Percentiles rank a stretch among this genome's conserved stretches.
These are phyloP conservation scores for Ectemnius continuus DNA, from an alignment of 2,888 invertebrate species.

Conservation along the genomic window DNA sequence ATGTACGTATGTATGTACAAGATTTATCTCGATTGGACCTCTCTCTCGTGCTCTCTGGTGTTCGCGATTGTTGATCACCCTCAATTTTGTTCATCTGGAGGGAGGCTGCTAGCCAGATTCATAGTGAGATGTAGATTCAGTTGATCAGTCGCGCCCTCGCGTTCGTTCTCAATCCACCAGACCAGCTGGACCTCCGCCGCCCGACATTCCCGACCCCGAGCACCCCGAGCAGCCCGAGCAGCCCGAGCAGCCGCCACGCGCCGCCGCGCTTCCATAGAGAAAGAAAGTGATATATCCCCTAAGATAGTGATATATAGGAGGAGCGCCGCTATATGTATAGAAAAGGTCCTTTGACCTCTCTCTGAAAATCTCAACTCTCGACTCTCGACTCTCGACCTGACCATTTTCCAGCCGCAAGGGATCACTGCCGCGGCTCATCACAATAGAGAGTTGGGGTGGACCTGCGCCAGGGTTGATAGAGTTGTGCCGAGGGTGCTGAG, in stretches of 20 bases:
- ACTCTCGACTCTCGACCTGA: no score
- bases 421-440: no score
- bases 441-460: no score
- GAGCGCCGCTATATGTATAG: no score
- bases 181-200: neutral
- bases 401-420: no score
- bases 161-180: conserved; percentile 4
- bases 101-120: conserved; percentile 9
- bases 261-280: neutral
- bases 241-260: neutral
- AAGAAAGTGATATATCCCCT: no score
- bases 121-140: neutral
- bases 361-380: no score
- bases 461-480: no score
- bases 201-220: neutral
- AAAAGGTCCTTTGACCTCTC: no score
- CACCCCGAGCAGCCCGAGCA: neutral
- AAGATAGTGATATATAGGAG: no score
- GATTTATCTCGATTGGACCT: conserved; percentile 2
- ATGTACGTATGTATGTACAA: no score
- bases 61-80: neutral
- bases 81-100: neutral
- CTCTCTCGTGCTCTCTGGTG: conserved; percentile 1
- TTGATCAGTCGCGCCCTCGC: conserved; percentile 50
- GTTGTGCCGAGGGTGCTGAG: no score